Evolutionary conservation across 2,888 invertebrate species (phyloP).

Genomic region (Phlogophora meticulosa): DNA sequence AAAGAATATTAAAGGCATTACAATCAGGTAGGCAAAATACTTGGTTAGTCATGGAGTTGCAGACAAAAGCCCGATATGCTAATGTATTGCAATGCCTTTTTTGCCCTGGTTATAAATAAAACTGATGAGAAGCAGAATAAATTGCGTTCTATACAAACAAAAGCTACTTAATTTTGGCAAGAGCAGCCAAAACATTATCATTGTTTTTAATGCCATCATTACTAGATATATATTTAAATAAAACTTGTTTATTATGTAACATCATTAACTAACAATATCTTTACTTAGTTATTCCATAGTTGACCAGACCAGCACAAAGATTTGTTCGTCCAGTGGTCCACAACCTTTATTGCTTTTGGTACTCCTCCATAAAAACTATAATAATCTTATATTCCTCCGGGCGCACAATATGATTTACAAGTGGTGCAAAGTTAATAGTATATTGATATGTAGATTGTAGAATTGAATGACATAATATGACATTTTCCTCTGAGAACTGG

Average conservation of each 20-base stretch:
- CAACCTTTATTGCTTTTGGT: too few relatives aligned
- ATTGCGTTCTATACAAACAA: slow-evolving; percentile 19
- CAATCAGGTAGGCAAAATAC: too few relatives aligned
- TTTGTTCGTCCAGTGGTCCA: too few relatives aligned
- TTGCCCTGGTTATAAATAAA: slow-evolving; percentile 8
- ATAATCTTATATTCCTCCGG: too few relatives aligned
- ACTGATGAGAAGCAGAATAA: not conserved
- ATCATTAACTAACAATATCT: not conserved
- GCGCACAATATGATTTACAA: too few relatives aligned
- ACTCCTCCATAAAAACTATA: too few relatives aligned
- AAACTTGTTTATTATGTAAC: not conserved
- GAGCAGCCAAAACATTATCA: slow-evolving; percentile 7
- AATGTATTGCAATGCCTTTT: not conserved
- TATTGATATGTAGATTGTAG: not conserved
- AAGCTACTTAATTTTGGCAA: slow-evolving; percentile 20
- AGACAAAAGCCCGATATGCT: too few relatives aligned
- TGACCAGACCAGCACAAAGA: not conserved
- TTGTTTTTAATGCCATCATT: not conserved
- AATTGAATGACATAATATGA: not conserved
- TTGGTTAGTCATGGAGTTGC: too few relatives aligned
- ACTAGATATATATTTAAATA: not conserved
- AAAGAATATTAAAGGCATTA: not conserved
- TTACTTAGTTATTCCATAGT: slow-evolving; percentile 3
- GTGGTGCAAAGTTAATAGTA: too few relatives aligned
- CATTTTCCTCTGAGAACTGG: not conserved